Conservation (phyloP, 30 jellyfish, hydroid and myxozoan species). For the Kudoa iwatai region DNA sequence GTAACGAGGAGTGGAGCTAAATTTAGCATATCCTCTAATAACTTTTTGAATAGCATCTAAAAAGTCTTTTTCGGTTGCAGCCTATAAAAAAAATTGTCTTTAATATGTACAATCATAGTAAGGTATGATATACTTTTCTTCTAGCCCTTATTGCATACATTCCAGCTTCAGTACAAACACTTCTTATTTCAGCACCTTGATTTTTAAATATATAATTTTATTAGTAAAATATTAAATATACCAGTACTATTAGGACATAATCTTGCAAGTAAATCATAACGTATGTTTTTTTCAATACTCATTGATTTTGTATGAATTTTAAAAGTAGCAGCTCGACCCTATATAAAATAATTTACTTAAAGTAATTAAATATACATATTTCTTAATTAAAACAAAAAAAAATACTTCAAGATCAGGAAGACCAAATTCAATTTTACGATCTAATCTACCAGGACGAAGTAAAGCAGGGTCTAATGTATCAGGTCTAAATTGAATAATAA, state of each 20-base stretch:
- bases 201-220: not conserved
- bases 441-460: constrained; percentile 82
- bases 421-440: constrained; percentile 56
- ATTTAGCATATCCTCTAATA: constrained; percentile 84
- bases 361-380: too few relatives aligned
- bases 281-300: constrained; percentile 90
- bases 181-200: constrained; percentile 87
- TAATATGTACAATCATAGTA: not conserved
- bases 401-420: constrained; percentile 44
- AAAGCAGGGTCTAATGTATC: constrained; percentile 88
- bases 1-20: constrained; percentile 91
- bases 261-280: constrained; percentile 69
- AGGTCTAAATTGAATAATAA: constrained; percentile 9
- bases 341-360: not conserved
- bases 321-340: constrained; percentile 82
- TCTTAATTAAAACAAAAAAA: too few relatives aligned
- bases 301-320: constrained; percentile 87
- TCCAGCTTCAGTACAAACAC: constrained; percentile 99
- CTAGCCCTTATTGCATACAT: constrained; percentile 89
- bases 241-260: constrained; percentile 97
- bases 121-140: constrained; percentile 25
- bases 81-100: constrained; percentile 6
- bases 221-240: too few relatives aligned
- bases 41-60: constrained; percentile 77
- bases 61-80: constrained; percentile 84